Evolutionary conservation across 2,113 vertebrate species (phyloP).

Genomic region (Rissa tridactyla): DNA sequence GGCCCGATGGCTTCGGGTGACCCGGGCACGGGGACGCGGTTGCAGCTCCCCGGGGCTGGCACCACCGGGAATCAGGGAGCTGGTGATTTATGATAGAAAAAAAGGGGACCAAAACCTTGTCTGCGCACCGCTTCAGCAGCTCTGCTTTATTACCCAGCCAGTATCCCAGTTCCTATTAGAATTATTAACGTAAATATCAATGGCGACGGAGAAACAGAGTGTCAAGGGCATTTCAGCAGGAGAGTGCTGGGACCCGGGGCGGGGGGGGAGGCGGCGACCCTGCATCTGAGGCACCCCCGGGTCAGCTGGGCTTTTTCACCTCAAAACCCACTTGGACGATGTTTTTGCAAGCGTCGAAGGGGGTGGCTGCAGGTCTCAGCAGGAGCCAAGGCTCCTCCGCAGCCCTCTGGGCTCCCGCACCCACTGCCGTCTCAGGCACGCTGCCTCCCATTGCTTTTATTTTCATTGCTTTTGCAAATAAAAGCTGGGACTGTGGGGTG

Average conservation of each 20-base stretch:
- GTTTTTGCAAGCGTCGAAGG: not conserved
- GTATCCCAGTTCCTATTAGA: not conserved
- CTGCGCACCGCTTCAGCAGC: not conserved
- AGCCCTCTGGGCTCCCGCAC: not conserved
- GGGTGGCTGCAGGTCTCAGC: not conserved
- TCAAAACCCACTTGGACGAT: not conserved
- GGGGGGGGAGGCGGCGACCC: not conserved
- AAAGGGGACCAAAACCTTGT: not conserved
- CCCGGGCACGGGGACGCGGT: not conserved
- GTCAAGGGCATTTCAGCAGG: not conserved
- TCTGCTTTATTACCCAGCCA: not conserved
- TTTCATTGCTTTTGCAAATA: not conserved
- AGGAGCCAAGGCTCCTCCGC: not conserved
- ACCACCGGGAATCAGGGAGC: not conserved
- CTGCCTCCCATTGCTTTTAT: not conserved
- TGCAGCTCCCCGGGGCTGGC: too few relatives aligned
- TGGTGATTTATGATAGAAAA: not conserved
- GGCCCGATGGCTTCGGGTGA: not conserved
- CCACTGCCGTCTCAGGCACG: accelerated
- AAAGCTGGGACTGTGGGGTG: not conserved
- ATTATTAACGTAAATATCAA: not conserved
- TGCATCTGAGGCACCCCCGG: not conserved
- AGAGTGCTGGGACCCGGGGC: too few relatives aligned
- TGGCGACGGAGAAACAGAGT: not conserved
- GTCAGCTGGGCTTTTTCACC: not conserved